Evolutionary conservation across 1,140 invertebrate species (phyloP).

Genomic region (Matsumurasca onukii): DNA sequence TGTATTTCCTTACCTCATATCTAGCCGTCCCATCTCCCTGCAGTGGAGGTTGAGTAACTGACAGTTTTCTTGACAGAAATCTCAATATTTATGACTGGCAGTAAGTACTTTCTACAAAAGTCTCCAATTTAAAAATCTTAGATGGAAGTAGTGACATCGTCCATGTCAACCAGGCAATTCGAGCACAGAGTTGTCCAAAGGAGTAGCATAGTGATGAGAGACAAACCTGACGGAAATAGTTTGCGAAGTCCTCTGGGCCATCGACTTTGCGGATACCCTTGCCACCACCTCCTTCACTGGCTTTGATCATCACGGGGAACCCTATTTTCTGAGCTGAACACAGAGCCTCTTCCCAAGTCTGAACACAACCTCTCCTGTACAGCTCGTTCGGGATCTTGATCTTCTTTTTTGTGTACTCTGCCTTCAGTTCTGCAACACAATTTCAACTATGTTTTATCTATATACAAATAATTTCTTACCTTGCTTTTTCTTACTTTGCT

Average conservation of each 20-base stretch:
- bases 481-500: background rate
- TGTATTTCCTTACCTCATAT: too few relatives aligned
- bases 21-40: too few relatives aligned
- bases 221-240: conserved; percentile 84
- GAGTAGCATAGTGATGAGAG: too few relatives aligned
- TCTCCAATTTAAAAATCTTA: too few relatives aligned
- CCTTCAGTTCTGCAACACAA: conserved; percentile 66
- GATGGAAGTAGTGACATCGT: too few relatives aligned
- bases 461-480: background rate
- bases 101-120: too few relatives aligned
- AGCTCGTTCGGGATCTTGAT: conserved; percentile 92
- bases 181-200: too few relatives aligned
- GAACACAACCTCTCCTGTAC: conserved; percentile 90
- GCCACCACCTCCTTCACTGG: conserved; percentile 98
- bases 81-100: too few relatives aligned
- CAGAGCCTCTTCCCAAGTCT: conserved; percentile 84
- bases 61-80: too few relatives aligned
- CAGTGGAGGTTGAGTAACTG: too few relatives aligned
- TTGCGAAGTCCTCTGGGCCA: conserved; percentile 86
- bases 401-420: conserved; percentile 81
- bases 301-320: conserved; percentile 99
- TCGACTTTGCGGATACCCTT: conserved; percentile 98
- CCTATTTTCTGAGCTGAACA: conserved; percentile 89
- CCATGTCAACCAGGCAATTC: too few relatives aligned
- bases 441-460: too few relatives aligned